These are phyloP conservation scores for Apteryx owenii DNA, from an alignment of 2,113 vertebrate species.

Conservation along the genomic window DNA sequence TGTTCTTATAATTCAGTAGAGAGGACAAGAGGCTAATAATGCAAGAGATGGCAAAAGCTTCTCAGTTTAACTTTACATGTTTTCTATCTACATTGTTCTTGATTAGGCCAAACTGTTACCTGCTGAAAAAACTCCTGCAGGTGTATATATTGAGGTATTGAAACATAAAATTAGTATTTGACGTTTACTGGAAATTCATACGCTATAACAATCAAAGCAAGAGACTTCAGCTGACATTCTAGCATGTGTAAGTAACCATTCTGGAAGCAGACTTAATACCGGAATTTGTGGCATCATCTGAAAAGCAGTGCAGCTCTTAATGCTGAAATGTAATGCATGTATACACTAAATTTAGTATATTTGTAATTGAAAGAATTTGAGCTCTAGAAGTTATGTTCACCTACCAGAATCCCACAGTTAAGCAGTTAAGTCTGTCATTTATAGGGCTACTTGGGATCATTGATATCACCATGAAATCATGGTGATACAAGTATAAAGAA, in stretches of 20 bases:
- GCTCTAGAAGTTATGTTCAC: background rate
- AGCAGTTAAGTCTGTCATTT: background rate
- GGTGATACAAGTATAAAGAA: background rate
- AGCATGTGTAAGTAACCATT: background rate
- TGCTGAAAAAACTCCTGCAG: background rate
- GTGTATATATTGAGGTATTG: background rate
- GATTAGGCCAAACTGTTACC: background rate
- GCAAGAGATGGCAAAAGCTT: background rate
- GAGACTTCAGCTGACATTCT: background rate
- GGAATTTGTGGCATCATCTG: slow-evolving; percentile 16
- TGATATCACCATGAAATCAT: background rate
- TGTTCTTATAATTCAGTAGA: background rate
- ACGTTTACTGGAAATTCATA: background rate
- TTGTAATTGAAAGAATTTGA: background rate
- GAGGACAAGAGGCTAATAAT: background rate
- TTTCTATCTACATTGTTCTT: background rate
- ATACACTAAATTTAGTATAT: background rate
- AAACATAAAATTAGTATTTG: background rate
- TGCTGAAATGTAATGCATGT: background rate
- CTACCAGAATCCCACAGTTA: background rate
- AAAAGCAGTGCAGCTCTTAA: background rate
- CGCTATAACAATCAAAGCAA: background rate
- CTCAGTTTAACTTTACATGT: background rate
- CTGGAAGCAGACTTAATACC: background rate
- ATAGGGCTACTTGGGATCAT: background rate